These are phyloP conservation scores for Lanius ludovicianus DNA, from an alignment of 2,113 vertebrate species.

Conservation along the genomic window DNA sequence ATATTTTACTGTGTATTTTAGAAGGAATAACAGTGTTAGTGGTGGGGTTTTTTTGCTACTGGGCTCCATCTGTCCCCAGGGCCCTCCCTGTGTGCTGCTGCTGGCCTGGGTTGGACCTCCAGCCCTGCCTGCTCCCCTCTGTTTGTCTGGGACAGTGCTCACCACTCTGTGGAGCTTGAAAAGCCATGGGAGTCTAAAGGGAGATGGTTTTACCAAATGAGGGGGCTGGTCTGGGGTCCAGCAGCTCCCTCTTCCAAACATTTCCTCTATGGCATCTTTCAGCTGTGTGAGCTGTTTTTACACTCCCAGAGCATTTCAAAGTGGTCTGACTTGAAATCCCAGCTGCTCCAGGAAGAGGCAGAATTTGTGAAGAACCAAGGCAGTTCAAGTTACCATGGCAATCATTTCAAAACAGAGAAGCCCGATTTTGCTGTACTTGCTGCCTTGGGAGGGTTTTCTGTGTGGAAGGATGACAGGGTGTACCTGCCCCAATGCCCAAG, in stretches of 20 bases:
- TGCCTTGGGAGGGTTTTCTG: background rate
- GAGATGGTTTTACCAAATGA: background rate
- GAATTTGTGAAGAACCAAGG: background rate
- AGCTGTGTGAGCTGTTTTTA: background rate
- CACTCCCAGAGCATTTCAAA: background rate
- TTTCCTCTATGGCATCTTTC: background rate
- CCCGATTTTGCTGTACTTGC: background rate
- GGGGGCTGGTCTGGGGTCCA: background rate
- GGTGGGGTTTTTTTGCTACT: rapidly evolving
- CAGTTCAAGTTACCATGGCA: background rate
- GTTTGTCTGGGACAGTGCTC: background rate
- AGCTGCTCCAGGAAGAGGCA: background rate
- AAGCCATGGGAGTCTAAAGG: rapidly evolving
- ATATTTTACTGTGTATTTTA: background rate
- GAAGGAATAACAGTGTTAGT: background rate
- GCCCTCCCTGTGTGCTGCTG: background rate
- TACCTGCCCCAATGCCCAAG: conserved; percentile 55
- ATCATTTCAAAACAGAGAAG: background rate
- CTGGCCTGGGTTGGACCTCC: background rate
- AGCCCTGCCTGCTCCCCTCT: background rate
- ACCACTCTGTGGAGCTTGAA: background rate
- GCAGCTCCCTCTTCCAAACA: background rate
- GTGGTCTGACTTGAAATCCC: background rate
- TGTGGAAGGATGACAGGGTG: background rate
- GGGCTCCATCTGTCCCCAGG: background rate